A percentile compares a stretch with the other conserved stretches of the same genome.
Evolutionary conservation across 2,113 vertebrate genomes (phyloP).

Genomic region (Cebidichthys violaceus): DNA sequence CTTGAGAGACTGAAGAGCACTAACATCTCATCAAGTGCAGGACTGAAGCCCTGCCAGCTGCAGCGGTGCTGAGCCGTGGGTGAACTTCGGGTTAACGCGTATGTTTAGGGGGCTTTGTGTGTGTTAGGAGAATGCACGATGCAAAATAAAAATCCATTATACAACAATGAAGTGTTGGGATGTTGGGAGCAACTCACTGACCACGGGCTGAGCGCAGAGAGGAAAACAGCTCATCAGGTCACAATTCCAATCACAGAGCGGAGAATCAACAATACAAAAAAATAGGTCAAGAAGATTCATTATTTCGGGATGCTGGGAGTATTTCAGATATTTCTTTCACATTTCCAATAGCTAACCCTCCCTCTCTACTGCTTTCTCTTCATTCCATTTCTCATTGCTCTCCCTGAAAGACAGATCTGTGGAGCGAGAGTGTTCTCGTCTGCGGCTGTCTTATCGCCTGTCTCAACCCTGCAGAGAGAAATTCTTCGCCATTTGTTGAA

Average conservation of each 20-base stretch:
- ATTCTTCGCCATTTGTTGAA: constrained; percentile 80
- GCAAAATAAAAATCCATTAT: constrained; percentile 54
- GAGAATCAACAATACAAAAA: constrained; percentile 45
- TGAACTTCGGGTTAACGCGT: constrained; percentile 28
- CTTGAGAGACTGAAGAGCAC: constrained; percentile 38
- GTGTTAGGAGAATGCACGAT: background rate
- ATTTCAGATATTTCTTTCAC: constrained; percentile 63
- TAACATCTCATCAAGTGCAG: constrained; percentile 37
- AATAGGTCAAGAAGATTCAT: constrained; percentile 51
- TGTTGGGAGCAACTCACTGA: constrained; percentile 36
- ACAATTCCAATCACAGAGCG: constrained; percentile 40
- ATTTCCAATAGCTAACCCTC: constrained; percentile 51
- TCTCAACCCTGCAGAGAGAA: constrained; percentile 69
- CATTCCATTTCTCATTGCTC: constrained; percentile 54
- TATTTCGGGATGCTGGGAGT: constrained; percentile 53
- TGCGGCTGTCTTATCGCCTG: constrained; percentile 76
- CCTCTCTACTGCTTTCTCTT: constrained; percentile 37
- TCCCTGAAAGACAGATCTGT: constrained; percentile 66
- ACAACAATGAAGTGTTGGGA: constrained; percentile 27
- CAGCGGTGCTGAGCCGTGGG: constrained; percentile 16
- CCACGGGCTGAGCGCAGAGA: background rate
- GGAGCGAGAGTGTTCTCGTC: constrained; percentile 74
- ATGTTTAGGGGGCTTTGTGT: constrained; percentile 23
- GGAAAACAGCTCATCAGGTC: constrained; percentile 40
- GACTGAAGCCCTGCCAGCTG: constrained; percentile 22